Evolutionary conservation across 2,888 invertebrate species (phyloP).

Genomic region (Lagria hirta): DNA sequence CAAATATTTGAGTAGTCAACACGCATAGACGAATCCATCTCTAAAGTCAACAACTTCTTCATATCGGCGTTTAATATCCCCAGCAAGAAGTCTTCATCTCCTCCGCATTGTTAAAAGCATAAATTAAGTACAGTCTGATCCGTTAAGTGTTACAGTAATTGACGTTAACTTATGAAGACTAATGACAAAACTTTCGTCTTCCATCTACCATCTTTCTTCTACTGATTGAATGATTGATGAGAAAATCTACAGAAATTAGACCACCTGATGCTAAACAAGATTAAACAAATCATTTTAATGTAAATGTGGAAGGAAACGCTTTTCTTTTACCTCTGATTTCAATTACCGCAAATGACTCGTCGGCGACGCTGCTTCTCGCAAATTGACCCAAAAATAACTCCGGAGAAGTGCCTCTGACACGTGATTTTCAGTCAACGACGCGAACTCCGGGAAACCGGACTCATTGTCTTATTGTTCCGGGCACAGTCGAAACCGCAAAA

Average conservation of each 20-base stretch:
- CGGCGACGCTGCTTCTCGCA: no score
- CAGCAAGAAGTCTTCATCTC: conserved; percentile 16
- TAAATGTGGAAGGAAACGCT: no score
- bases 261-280: conserved; percentile 19
- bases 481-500: not conserved
- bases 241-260: not conserved
- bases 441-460: conserved; percentile 29
- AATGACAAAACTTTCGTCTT: conserved; percentile 36
- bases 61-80: conserved; percentile 50
- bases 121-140: conserved; percentile 8
- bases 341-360: no score
- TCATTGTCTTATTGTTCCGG: conserved; percentile 11
- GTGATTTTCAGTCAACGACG: conserved; percentile 32
- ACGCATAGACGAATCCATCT: conserved; percentile 52
- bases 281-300: no score
- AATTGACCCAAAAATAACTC: conserved; percentile 30
- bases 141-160: conserved; percentile 22
- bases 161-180: conserved; percentile 36
- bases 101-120: conserved; percentile 6
- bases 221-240: conserved; percentile 21
- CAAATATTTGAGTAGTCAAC: conserved; percentile 55
- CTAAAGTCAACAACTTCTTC: conserved; percentile 52
- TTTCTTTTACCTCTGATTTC: no score
- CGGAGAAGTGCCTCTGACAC: conserved; percentile 29
- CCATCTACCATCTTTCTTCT: conserved; percentile 5